phyloP scores from a whole-genome alignment of 2,113 vertebrate genomes.

The Xiphophorus couchianus region DNA sequence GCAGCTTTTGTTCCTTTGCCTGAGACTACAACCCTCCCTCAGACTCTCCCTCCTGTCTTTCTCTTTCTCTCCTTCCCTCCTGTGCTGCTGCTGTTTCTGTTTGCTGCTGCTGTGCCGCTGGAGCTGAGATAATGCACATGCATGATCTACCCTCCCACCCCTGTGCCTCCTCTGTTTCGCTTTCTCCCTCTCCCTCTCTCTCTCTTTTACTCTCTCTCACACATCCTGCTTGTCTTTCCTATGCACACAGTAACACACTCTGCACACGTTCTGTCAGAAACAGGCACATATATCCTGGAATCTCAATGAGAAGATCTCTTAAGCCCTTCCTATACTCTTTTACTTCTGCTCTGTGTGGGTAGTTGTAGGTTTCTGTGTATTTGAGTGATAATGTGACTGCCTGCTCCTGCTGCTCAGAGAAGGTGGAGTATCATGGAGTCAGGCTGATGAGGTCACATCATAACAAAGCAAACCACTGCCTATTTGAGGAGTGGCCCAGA shows the following conservation, averaged over 20 bases:
- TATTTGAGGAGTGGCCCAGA: neutral
- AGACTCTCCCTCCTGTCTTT: constrained; percentile 70
- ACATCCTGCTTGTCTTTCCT: constrained; percentile 48
- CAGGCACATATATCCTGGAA: constrained; percentile 36
- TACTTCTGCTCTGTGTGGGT: constrained; percentile 23
- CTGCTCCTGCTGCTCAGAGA: constrained; percentile 77
- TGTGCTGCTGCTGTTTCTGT: constrained; percentile 67
- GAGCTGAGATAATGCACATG: constrained; percentile 82
- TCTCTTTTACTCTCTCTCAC: constrained; percentile 54
- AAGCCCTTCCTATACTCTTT: constrained; percentile 64
- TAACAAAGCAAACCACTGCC: constrained; percentile 84
- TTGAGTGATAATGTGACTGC: constrained; percentile 68
- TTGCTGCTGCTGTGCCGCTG: constrained; percentile 71
- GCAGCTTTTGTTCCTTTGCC: constrained; percentile 78
- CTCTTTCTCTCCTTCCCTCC: constrained; percentile 61
- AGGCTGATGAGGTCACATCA: constrained; percentile 93
- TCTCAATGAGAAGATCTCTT: constrained; percentile 65
- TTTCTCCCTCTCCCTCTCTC: constrained; percentile 55
- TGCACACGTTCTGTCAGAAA: constrained; percentile 16
- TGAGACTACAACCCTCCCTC: constrained; percentile 72
- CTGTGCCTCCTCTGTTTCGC: constrained; percentile 65
- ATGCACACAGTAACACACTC: constrained; percentile 41
- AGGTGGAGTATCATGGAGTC: constrained; percentile 85
- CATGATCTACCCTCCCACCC: constrained; percentile 78
- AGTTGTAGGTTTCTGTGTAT: constrained; percentile 28